phyloP scores from a whole-genome alignment of 2,797 vertebrate species.

The Sebastes melanostomus region DNA sequence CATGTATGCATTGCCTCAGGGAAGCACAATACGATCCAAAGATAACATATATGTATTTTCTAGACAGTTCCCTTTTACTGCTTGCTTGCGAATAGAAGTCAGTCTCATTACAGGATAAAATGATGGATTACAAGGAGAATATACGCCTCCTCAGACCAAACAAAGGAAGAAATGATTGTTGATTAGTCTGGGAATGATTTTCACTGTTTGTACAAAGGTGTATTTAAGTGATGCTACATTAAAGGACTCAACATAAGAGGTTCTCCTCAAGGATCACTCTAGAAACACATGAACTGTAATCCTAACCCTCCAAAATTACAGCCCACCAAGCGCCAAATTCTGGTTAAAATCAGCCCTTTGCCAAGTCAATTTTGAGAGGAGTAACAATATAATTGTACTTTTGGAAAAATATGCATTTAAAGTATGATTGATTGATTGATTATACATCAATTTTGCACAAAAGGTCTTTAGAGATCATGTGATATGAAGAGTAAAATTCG shows the following conservation, averaged over 20 bases:
- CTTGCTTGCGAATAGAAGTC: background rate
- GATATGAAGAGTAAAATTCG: background rate
- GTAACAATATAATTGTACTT: background rate
- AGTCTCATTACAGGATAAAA: conserved; percentile 30
- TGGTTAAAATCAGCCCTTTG: background rate
- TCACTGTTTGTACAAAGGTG: conserved; percentile 23
- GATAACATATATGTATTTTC: background rate
- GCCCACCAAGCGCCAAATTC: background rate
- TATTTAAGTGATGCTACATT: conserved; percentile 34
- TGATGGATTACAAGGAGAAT: conserved; percentile 42
- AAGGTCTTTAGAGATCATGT: background rate
- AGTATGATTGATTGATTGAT: background rate
- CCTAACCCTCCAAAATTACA: background rate
- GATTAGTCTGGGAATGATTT: conserved; percentile 25
- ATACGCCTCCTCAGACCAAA: conserved; percentile 52
- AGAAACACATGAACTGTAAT: background rate
- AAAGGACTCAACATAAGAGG: conserved; percentile 6
- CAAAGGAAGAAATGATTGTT: conserved; percentile 12
- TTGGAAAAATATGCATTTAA: background rate
- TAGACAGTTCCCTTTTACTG: background rate
- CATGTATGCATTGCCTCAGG: background rate
- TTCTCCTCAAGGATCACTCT: background rate
- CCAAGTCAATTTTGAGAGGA: background rate
- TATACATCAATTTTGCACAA: background rate
- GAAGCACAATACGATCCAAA: background rate